phyloP scores from a whole-genome alignment of 1,140 invertebrate species.

The Mya arenaria region DNA sequence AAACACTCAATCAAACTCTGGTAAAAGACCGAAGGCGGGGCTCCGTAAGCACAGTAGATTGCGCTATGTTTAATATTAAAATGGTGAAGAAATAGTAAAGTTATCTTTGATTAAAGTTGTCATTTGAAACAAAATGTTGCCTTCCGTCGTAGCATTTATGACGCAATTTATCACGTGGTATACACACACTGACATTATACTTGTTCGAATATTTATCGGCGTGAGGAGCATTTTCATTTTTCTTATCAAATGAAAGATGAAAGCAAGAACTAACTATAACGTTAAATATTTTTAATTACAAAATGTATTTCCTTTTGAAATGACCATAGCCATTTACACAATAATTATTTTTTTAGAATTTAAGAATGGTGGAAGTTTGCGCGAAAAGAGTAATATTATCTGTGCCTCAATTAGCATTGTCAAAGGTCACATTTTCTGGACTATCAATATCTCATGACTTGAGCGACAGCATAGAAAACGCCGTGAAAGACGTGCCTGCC shows the following conservation, averaged over 20 bases:
- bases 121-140: too few relatives aligned
- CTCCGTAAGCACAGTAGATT: too few relatives aligned
- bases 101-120: too few relatives aligned
- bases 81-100: too few relatives aligned
- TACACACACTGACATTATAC: background rate
- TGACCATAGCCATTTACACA: background rate
- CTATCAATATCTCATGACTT: background rate
- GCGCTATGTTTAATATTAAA: too few relatives aligned
- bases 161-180: too few relatives aligned
- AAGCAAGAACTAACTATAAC: background rate
- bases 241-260: background rate
- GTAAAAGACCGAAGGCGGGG: too few relatives aligned
- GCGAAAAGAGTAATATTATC: conserved; percentile 14
- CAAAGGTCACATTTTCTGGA: background rate
- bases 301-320: background rate
- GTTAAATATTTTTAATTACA: background rate
- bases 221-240: background rate
- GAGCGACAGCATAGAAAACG: background rate
- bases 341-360: background rate
- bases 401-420: background rate
- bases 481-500: background rate
- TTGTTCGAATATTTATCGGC: background rate
- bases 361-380: background rate
- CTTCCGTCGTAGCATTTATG: too few relatives aligned
- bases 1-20: too few relatives aligned